phyloP scores from a whole-genome alignment of 2,113 vertebrate species.

The Xenopus borealis region DNA sequence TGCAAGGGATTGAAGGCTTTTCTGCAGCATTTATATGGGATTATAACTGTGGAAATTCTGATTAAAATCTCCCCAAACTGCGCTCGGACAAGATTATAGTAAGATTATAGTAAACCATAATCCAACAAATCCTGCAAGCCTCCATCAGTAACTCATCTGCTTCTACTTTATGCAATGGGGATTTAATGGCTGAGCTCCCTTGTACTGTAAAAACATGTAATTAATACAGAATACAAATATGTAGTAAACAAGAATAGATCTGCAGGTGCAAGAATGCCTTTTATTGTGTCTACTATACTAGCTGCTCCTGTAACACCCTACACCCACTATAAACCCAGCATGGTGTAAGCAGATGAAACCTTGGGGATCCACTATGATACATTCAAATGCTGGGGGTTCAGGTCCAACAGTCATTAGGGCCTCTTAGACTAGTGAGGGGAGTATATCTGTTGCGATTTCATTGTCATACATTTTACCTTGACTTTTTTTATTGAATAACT shows the following conservation, averaged over 20 bases:
- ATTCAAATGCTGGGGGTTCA: no score
- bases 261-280: neutral
- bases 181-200: slow-evolving; percentile 52
- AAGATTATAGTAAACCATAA: slow-evolving; percentile 55
- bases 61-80: slow-evolving; percentile 58
- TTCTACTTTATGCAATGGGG: slow-evolving; percentile 54
- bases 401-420: no score
- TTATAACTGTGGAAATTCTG: slow-evolving; percentile 63
- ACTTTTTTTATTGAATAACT: no score
- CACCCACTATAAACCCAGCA: no score
- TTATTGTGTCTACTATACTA: no score
- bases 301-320: no score
- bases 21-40: slow-evolving; percentile 56
- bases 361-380: no score
- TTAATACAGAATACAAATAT: slow-evolving; percentile 30
- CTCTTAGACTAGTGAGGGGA: no score
- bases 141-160: slow-evolving; percentile 53
- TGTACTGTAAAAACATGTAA: slow-evolving; percentile 44
- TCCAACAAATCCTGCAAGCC: slow-evolving; percentile 51
- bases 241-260: slow-evolving; percentile 15
- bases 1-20: slow-evolving; percentile 51
- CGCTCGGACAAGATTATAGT: slow-evolving; percentile 49
- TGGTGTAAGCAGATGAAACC: no score
- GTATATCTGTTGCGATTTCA: no score
- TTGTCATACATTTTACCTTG: no score